Conservation (phyloP, 2,888 invertebrate genomes). For the Marasmarcha lunaedactyla region DNA sequence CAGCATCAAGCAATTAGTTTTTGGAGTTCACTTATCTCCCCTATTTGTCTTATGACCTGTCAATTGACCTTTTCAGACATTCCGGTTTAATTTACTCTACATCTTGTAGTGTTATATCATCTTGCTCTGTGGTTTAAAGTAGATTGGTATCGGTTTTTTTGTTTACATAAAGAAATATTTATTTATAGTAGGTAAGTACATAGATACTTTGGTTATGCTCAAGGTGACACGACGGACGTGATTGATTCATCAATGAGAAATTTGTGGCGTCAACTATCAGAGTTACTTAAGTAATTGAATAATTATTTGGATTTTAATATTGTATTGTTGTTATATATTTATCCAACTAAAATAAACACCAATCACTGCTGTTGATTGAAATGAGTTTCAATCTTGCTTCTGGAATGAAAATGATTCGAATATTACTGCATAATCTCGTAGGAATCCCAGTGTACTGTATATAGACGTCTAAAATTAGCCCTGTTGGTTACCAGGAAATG, state of each 20-base stretch:
- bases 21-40: slow-evolving; percentile 29
- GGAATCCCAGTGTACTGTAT: slow-evolving; percentile 42
- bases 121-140: too few relatives aligned
- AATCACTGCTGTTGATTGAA: too few relatives aligned
- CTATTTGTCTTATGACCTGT: slow-evolving; percentile 32
- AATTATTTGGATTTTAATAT: too few relatives aligned
- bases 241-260: not conserved
- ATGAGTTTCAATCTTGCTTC: too few relatives aligned
- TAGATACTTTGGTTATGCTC: not conserved
- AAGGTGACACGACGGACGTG: not conserved
- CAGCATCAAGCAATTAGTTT: slow-evolving; percentile 12
- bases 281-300: too few relatives aligned
- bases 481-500: slow-evolving; percentile 17
- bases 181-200: too few relatives aligned
- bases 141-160: too few relatives aligned
- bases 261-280: too few relatives aligned
- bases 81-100: slow-evolving; percentile 15
- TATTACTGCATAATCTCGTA: slow-evolving; percentile 16
- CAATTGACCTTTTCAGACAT: slow-evolving; percentile 42
- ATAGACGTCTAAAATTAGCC: slow-evolving; percentile 46
- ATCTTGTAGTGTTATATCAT: not conserved
- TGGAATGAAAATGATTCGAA: too few relatives aligned
- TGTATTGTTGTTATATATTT: too few relatives aligned
- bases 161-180: not conserved
- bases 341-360: too few relatives aligned